Evolutionary conservation across 2,888 invertebrate species (phyloP), one percentile per base, ranked within the genome.

Genomic region (Microplitis manilae): DNA sequence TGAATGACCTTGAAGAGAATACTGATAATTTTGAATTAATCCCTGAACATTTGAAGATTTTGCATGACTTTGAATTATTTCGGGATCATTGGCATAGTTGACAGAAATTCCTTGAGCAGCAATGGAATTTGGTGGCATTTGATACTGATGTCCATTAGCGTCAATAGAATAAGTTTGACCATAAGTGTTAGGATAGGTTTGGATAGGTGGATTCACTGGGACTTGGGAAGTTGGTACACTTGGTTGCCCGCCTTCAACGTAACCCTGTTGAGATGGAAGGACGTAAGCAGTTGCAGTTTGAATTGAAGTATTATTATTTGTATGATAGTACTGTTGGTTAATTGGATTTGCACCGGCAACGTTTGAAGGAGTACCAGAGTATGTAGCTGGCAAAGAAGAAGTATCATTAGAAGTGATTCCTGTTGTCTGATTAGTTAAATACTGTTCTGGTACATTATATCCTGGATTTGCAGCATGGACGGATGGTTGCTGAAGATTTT

Each of bases 61-160:
- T 0, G 87, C 78, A 59, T 88, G 88, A 73, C 88, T 88, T 39
- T 88, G 88, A 77, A 88, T 88, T n/a, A 88, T 87, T 40, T 88
- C 88, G 6, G 86, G 74, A 62, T 75, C 79, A 65, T 80, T 83
- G 8, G 79, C 30, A 40, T 83, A 82, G 39, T 70, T 79, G 5
- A 70, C 79, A 7, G 73, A 9, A 6, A 73, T n/a, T 40, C 6
- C 9, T 64, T 77, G 60, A 30, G 79, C 78, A 68, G 81, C 82
- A 0, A 84, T 78, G 0, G 84, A 20, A 15, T 90, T 88, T 2
- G 90, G 81, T 41, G 87, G 88, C 6, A 87, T 86, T 5, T 88
- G 86, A 76, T 87, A 84, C 5, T 84, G 79, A 20, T 85, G 84
- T 20, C 83, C 85, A n/a, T 78, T 68, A 0, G 80, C 30, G n/a